A percentile compares a stretch with the other conserved stretches of the same genome.
Evolutionary conservation across 1,140 invertebrate genomes (phyloP).

Genomic region (Galendromus occidentalis): DNA sequence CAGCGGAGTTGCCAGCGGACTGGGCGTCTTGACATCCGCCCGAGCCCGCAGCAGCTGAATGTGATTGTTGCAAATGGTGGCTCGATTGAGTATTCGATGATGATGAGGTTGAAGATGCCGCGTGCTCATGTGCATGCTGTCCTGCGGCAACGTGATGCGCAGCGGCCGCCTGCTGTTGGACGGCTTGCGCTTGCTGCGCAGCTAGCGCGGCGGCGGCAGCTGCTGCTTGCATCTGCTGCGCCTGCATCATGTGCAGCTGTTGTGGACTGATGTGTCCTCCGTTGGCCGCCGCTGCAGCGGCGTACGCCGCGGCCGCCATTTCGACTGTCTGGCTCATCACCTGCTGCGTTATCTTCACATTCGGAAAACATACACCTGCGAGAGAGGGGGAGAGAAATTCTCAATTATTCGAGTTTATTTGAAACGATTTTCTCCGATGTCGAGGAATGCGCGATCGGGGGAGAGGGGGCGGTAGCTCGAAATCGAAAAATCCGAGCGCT

Average conservation of each 20-base stretch:
- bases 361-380: slow-evolving; percentile 11
- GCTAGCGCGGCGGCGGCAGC: neutral
- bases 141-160: neutral
- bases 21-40: slow-evolving; percentile 11
- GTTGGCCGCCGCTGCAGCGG: slow-evolving; percentile 2
- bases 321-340: slow-evolving; percentile 10
- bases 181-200: neutral
- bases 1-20: neutral
- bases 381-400: too few relatives aligned
- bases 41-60: slow-evolving; percentile 14
- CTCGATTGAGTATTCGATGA: neutral
- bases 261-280: slow-evolving; percentile 2
- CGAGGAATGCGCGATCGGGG: too few relatives aligned
- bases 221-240: neutral
- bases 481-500: too few relatives aligned
- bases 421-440: too few relatives aligned
- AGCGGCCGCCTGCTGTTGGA: slow-evolving; percentile 7
- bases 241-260: slow-evolving; percentile 11
- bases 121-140: neutral
- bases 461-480: too few relatives aligned
- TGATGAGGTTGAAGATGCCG: neutral
- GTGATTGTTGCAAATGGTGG: neutral
- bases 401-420: too few relatives aligned
- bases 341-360: slow-evolving; percentile 12
- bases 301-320: slow-evolving; percentile 8